A percentile compares a stretch with the other conserved stretches of the same genome.
These are phyloP conservation scores for Brachionus calyciflorus DNA, from an alignment of 1,140 invertebrate species.

Conservation along the genomic window DNA sequence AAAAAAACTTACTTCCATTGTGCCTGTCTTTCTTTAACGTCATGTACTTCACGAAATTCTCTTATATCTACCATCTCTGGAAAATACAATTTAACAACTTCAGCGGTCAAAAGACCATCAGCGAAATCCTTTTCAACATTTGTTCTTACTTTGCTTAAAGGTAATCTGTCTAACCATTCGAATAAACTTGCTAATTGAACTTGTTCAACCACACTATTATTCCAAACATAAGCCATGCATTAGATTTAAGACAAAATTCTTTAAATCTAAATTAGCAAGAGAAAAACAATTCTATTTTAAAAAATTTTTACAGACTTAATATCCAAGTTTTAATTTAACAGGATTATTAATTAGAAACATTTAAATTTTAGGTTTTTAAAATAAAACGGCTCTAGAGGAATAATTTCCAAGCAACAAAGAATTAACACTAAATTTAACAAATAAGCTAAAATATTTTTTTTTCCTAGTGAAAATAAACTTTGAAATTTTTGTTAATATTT, in stretches of 20 bases:
- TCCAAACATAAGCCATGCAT: conserved; percentile 46
- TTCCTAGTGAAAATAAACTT: conserved; percentile 17
- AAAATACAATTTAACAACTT: conserved; percentile 41
- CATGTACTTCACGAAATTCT: background rate
- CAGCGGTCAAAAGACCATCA: conserved; percentile 38
- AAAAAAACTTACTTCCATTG: conserved; percentile 43
- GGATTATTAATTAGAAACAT: conserved; percentile 17
- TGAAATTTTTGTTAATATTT: too few species aligned
- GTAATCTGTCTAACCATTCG: conserved; percentile 41
- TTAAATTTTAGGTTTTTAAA: background rate
- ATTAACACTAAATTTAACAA: conserved; percentile 22
- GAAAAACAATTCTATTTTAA: too few species aligned
- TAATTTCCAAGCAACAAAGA: conserved; percentile 41
- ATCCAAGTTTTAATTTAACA: background rate
- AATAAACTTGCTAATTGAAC: conserved; percentile 22
- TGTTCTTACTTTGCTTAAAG: background rate
- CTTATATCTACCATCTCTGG: conserved; percentile 28
- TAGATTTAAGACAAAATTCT: background rate
- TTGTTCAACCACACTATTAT: background rate
- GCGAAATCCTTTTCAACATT: conserved; percentile 46
- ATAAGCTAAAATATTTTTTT: conserved; percentile 22
- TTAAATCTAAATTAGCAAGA: background rate
- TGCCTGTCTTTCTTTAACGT: conserved; percentile 34
- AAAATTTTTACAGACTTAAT: too few species aligned
- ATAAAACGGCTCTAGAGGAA: background rate